A percentile compares a stretch with the other conserved stretches of the same genome.
Evolutionary conservation across 2,888 invertebrate species (phyloP).

Genomic region (Lymantria monacha): DNA sequence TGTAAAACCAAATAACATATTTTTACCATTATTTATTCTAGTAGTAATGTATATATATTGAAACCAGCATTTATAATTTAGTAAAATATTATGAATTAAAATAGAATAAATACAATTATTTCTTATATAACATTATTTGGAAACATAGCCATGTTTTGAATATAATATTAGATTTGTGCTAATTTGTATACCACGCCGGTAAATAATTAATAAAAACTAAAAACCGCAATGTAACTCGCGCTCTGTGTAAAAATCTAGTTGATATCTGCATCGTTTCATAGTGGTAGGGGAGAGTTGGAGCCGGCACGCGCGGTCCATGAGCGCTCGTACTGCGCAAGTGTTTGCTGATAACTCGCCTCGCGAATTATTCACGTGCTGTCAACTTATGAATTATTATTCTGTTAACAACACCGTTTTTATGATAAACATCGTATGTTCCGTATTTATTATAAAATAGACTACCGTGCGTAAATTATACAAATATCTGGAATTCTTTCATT

Average conservation of each 20-base stretch:
- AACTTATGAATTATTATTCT: conserved; percentile 73
- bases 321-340: conserved; percentile 68
- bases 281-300: conserved; percentile 44
- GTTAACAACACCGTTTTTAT: conserved; percentile 58
- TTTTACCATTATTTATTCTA: neutral
- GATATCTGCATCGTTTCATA: conserved; percentile 24
- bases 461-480: neutral
- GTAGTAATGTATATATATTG: neutral
- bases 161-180: neutral
- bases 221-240: conserved; percentile 54
- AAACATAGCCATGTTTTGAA: neutral
- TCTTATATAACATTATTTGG: neutral
- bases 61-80: neutral
- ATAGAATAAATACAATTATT: neutral
- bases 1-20: neutral
- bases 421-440: conserved; percentile 49
- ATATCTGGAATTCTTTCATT: neutral
- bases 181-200: neutral
- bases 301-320: conserved; percentile 67
- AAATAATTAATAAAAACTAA: conserved; percentile 23
- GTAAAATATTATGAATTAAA: neutral
- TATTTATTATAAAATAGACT: conserved; percentile 35
- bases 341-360: conserved; percentile 65
- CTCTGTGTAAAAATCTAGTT: conserved; percentile 24
- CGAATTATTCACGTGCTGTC: conserved; percentile 76